Evolutionary conservation across 2,797 vertebrate genomes (phyloP), one percentile per base, ranked within the genome.

Genomic region (Hybognathus amarus): DNA sequence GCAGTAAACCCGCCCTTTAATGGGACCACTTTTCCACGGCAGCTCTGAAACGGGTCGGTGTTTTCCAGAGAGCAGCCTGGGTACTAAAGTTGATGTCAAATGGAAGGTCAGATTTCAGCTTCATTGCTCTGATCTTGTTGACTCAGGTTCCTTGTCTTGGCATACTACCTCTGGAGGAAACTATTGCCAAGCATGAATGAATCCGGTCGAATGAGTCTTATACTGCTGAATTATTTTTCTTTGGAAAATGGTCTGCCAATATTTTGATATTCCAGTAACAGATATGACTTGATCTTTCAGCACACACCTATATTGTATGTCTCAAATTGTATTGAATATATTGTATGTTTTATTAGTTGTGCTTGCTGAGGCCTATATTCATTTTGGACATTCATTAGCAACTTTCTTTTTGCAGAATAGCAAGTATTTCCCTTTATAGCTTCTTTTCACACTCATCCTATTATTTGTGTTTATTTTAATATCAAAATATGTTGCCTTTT

Each of bases 401-500:
- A 40, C 2, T 38, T 42, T 22, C 5, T 74, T 66, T 73, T 45
- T 38, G 10, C 15, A 64, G 4, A 74, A 64, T 38, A 40, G 27
- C 56, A 33, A 18, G 22, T 54, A 5, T 36, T 54, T 80, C 5
- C 22, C 11, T 56, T 42, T 11, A 38, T 40, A 69, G 33, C 11
- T 52, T 54, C 1, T 69, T 67, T 78, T 17, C 52, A 12, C 77
- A 85, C 64, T 84, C 50, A 54, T 83, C 71, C 86, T 56, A 69
- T 85, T 67, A 33, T 36, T 73, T 78, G 42, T 87, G 9, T 74
- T 86, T 85, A 76, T 82, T 86, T 79, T 84, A 88, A 85, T 87
- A 71, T 82, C 18, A 70, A 83, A 87, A 88, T 89, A 78, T 68
- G 61, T 82, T 66, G 47, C 36, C 5, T 42, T 61, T 30, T 87